Conservation (phyloP, 2,888 invertebrate species). For the Villa cingulata region DNA sequence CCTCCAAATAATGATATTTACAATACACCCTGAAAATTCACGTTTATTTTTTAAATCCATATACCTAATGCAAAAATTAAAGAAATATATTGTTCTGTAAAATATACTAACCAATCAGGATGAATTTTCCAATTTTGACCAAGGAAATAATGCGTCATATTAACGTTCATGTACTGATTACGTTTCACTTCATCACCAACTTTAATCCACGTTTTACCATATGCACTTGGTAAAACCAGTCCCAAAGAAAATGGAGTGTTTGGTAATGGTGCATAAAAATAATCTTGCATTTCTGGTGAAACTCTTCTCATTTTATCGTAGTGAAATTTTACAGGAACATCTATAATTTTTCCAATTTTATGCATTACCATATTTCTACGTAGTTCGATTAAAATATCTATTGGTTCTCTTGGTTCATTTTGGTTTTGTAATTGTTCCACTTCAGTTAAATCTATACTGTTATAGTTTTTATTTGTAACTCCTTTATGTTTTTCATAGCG, state of each 20-base stretch:
- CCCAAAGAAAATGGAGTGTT: conserved; percentile 80
- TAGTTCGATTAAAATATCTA: conserved; percentile 39
- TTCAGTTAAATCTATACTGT: conserved; percentile 90
- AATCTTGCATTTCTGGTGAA: conserved; percentile 63
- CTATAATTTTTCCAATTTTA: conserved; percentile 47
- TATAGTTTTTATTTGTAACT: conserved; percentile 74
- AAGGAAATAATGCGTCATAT: conserved; percentile 58
- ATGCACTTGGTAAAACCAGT: conserved; percentile 65
- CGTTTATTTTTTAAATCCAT: background rate
- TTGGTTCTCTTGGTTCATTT: conserved; percentile 49
- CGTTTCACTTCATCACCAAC: conserved; percentile 65
- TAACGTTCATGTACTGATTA: conserved; percentile 50
- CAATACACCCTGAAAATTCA: conserved; percentile 69
- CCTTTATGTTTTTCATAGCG: conserved; percentile 15
- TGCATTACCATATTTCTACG: conserved; percentile 61
- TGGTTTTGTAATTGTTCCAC: conserved; percentile 73
- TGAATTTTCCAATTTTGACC: conserved; percentile 66
- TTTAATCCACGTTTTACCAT: conserved; percentile 46
- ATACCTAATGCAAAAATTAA: too few species aligned
- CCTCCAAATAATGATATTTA: conserved; percentile 70
- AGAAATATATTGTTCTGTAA: too few species aligned
- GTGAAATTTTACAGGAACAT: conserved; percentile 62
- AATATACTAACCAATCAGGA: conserved; percentile 58
- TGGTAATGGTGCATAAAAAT: conserved; percentile 67
- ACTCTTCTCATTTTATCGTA: conserved; percentile 78